phyloP scores from a whole-genome alignment of 2,888 invertebrate genomes.

The Nectonema munidae region DNA sequence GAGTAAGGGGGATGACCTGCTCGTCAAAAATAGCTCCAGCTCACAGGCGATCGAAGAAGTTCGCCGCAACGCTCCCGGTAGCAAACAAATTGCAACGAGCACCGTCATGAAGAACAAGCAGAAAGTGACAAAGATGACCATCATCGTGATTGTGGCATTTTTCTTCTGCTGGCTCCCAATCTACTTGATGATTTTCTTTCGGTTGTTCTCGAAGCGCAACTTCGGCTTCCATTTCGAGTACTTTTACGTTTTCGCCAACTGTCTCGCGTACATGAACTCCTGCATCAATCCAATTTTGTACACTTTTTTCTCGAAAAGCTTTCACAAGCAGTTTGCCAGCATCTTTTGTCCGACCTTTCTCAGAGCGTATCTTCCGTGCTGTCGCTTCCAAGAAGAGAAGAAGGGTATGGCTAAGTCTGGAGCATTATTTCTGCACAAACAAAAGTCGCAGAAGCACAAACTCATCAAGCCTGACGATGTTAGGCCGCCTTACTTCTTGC shows the following conservation, averaged over 20 bases:
- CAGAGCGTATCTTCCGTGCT: too few species aligned
- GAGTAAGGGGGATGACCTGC: constrained; percentile 28
- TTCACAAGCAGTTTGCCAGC: constrained; percentile 42
- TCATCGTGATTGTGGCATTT: constrained; percentile 56
- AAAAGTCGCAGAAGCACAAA: too few species aligned
- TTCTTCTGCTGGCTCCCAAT: constrained; percentile 42
- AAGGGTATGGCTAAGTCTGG: too few species aligned
- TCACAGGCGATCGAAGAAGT: background rate
- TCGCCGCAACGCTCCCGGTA: constrained; percentile 31
- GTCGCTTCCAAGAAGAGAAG: too few species aligned
- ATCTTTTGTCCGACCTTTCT: constrained; percentile 19
- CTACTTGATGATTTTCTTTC: constrained; percentile 7
- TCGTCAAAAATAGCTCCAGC: background rate
- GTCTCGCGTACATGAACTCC: constrained; percentile 47
- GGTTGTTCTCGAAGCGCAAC: background rate
- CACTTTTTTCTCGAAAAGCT: constrained; percentile 61
- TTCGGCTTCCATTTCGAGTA: constrained; percentile 17
- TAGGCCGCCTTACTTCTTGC: too few species aligned
- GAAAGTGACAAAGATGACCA: constrained; percentile 55
- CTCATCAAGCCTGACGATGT: too few species aligned
- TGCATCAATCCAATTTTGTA: constrained; percentile 67
- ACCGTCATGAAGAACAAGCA: constrained; percentile 28
- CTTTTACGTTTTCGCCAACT: constrained; percentile 21
- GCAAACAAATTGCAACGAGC: constrained; percentile 24
- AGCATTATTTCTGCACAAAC: too few species aligned